Percentiles rank a stretch among this genome's conserved stretches.
Conservation (phyloP, 2,888 invertebrate species). For the Cheilosia urbana region DNA sequence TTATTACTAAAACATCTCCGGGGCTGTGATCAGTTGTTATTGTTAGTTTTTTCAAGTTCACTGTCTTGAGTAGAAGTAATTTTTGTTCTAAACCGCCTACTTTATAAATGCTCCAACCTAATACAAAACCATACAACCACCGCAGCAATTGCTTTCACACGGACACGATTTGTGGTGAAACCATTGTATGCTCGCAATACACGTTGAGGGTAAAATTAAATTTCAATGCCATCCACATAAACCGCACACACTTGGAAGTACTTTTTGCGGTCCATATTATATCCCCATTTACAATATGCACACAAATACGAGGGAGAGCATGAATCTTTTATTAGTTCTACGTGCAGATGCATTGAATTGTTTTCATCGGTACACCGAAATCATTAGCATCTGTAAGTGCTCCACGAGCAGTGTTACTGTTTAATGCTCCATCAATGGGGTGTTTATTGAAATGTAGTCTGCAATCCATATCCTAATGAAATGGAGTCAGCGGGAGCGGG, state of each 20-base stretch:
- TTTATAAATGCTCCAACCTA: background rate
- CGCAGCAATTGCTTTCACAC: background rate
- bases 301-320: background rate
- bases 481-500: background rate
- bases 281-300: background rate
- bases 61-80: too few species aligned
- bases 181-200: background rate
- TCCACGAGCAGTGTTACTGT: constrained; percentile 1
- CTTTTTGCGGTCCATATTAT: background rate
- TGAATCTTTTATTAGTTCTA: background rate
- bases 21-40: too few species aligned
- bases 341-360: background rate
- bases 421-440: background rate
- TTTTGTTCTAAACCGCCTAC: background rate
- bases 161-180: background rate
- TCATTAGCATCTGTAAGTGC: background rate
- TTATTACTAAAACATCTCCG: too few species aligned
- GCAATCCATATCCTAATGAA: background rate
- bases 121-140: background rate
- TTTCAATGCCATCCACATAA: constrained; percentile 2
- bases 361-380: background rate
- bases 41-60: too few species aligned
- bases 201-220: background rate
- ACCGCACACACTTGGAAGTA: background rate
- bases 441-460: background rate